A percentile compares a stretch with the other conserved stretches of the same genome.
Conservation (phyloP, 64 coral and sea anemone genomes). For the Stylophora pistillata region DNA sequence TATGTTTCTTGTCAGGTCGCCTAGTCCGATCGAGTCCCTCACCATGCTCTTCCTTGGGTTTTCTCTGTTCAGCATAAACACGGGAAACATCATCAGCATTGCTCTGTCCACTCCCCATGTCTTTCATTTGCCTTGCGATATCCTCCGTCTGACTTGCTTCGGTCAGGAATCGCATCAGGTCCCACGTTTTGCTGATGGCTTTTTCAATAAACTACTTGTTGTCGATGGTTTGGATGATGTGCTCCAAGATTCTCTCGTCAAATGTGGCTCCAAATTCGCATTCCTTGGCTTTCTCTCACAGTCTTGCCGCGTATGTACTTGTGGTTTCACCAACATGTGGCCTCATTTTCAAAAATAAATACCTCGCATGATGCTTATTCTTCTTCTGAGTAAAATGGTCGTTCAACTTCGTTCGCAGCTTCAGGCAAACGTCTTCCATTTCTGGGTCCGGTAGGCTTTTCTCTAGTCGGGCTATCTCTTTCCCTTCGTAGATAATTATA, state of each 20-base stretch:
- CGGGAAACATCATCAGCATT: neutral
- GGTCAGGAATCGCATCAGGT: conserved; percentile 11
- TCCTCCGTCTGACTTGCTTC: conserved; percentile 40
- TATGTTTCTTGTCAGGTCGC: neutral
- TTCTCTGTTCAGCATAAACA: neutral
- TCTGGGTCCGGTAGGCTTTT: conserved; percentile 39
- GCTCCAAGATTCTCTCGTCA: conserved; percentile 43
- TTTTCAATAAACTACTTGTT: conserved; percentile 40
- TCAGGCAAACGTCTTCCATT: neutral
- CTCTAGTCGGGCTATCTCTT: conserved; percentile 41
- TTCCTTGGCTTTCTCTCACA: conserved; percentile 53
- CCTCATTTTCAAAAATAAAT: conserved; percentile 40
- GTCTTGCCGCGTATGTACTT: conserved; percentile 20
- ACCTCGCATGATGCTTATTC: conserved; percentile 56
- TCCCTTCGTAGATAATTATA: conserved; percentile 45
- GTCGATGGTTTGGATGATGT: conserved; percentile 55
- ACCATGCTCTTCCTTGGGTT: neutral
- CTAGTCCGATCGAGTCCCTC: neutral
- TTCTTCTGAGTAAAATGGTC: conserved; percentile 15
- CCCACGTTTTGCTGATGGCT: conserved; percentile 38
- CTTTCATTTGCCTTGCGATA: conserved; percentile 1
- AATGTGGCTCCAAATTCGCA: conserved; percentile 48
- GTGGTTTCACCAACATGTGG: conserved; percentile 22
- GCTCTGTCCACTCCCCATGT: conserved; percentile 10
- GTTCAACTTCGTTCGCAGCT: conserved; percentile 34